These are phyloP conservation scores for Sarcophaga peregrina DNA, from an alignment of 1,140 invertebrate genomes.

Conservation along the genomic window DNA sequence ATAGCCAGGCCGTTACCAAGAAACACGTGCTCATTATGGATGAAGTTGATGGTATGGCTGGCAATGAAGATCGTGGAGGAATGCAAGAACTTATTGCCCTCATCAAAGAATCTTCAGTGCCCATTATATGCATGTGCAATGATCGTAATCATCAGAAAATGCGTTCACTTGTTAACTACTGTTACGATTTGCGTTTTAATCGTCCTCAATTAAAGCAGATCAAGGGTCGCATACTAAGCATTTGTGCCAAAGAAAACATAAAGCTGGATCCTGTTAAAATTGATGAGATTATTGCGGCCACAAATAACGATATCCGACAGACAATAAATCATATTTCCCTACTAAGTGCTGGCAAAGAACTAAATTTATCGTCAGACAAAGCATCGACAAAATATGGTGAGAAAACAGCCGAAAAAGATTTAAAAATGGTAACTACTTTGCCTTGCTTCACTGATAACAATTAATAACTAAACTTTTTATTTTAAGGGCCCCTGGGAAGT, in stretches of 20 bases:
- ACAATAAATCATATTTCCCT: conserved; percentile 89
- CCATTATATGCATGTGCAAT: conserved; percentile 99
- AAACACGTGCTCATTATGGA: conserved; percentile 98
- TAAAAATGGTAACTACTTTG: conserved; percentile 75
- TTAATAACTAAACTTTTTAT: background rate
- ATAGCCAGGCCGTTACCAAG: conserved; percentile 68
- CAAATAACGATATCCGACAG: conserved; percentile 95
- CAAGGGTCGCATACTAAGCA: conserved; percentile 87
- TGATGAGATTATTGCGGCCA: conserved; percentile 85
- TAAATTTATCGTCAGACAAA: conserved; percentile 68
- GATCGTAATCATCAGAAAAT: conserved; percentile 96
- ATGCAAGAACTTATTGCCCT: conserved; percentile 92
- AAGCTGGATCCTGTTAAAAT: conserved; percentile 82
- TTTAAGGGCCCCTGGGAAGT: conserved; percentile 92
- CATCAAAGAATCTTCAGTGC: conserved; percentile 91
- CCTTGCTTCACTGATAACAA: background rate
- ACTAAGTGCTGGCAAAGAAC: conserved; percentile 73
- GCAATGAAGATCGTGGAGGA: conserved; percentile 98
- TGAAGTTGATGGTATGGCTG: conserved; percentile 99
- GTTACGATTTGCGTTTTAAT: conserved; percentile 89
- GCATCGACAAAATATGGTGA: conserved; percentile 69
- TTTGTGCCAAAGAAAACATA: conserved; percentile 93
- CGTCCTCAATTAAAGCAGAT: conserved; percentile 91
- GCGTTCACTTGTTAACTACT: conserved; percentile 91
- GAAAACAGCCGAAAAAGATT: conserved; percentile 78